Conservation (phyloP, 2,113 vertebrate species). For the Cyphomyrus discorhynchus region DNA sequence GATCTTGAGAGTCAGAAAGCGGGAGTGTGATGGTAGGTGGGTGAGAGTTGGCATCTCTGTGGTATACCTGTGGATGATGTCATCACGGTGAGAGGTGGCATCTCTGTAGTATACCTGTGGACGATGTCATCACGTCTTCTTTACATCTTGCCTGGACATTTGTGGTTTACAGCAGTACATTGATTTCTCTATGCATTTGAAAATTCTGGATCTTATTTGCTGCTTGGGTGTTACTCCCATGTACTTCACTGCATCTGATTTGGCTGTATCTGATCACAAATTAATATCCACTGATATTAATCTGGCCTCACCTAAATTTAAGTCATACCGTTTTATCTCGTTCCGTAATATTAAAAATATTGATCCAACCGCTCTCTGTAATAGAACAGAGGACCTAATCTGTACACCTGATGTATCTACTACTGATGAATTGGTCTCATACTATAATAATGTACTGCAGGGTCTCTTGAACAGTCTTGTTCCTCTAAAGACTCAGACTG, state of each 20-base stretch:
- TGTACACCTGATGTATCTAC: not conserved
- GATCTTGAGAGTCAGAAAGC: too few relatives aligned
- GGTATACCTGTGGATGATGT: not conserved
- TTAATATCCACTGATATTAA: not conserved
- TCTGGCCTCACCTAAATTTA: not conserved
- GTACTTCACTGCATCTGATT: not conserved
- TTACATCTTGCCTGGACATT: not conserved
- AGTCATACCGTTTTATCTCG: not conserved
- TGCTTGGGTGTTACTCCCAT: not conserved
- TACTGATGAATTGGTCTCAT: not conserved
- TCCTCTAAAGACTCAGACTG: not conserved
- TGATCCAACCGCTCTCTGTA: not conserved
- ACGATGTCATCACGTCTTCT: not conserved
- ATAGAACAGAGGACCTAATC: not conserved
- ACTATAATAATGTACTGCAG: not conserved
- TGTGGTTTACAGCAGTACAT: not conserved
- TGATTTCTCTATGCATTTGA: not conserved
- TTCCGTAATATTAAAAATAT: not conserved
- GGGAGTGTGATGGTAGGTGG: too few relatives aligned
- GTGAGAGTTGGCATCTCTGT: too few relatives aligned
- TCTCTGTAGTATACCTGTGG: not conserved
- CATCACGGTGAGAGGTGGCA: too few relatives aligned
- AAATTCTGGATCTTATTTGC: not conserved
- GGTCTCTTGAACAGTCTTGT: not conserved
- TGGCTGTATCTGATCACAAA: not conserved